A percentile compares a stretch with the other conserved stretches of the same genome.
Evolutionary conservation across 1,140 invertebrate genomes (phyloP).

Genomic region (Daktulosphaira vitifoliae): DNA sequence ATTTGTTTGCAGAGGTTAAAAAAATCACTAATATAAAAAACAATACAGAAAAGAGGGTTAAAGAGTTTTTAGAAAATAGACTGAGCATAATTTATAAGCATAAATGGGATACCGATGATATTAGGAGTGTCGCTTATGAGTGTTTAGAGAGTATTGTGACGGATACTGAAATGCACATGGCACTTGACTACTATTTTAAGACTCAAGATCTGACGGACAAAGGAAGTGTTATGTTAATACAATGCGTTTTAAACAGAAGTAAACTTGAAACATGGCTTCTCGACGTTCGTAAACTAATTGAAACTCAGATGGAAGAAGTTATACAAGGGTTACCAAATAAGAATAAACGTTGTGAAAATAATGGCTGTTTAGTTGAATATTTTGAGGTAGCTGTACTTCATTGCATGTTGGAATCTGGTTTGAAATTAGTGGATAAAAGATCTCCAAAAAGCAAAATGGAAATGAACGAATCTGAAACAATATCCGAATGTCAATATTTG

Average conservation of each 20-base stretch:
- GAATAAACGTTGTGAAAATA: background rate
- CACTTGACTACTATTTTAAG: constrained; percentile 13
- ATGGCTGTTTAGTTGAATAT: constrained; percentile 50
- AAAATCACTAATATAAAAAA: background rate
- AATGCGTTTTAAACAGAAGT: constrained; percentile 10
- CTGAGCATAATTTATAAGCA: background rate
- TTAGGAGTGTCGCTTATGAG: background rate
- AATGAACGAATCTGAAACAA: constrained; percentile 41
- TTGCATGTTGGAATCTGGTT: constrained; percentile 62
- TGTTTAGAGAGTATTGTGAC: background rate
- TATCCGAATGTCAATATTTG: constrained; percentile 54
- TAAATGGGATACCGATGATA: background rate
- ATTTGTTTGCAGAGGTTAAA: background rate
- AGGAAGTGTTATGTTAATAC: background rate
- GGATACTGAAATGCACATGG: constrained; percentile 26
- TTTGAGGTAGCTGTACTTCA: constrained; percentile 67
- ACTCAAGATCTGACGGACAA: constrained; percentile 6
- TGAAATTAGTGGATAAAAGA: constrained; percentile 41
- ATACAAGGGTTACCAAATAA: background rate
- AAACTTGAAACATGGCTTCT: constrained; percentile 12
- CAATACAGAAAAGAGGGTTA: background rate
- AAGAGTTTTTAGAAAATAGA: constrained; percentile 1
- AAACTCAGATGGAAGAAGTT: background rate
- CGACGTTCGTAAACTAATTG: background rate
- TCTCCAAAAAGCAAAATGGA: constrained; percentile 9